Base-by-base conservation (phyloP, 2,797 vertebrate genomes). In the Passerculus sandwichensis region DNA sequence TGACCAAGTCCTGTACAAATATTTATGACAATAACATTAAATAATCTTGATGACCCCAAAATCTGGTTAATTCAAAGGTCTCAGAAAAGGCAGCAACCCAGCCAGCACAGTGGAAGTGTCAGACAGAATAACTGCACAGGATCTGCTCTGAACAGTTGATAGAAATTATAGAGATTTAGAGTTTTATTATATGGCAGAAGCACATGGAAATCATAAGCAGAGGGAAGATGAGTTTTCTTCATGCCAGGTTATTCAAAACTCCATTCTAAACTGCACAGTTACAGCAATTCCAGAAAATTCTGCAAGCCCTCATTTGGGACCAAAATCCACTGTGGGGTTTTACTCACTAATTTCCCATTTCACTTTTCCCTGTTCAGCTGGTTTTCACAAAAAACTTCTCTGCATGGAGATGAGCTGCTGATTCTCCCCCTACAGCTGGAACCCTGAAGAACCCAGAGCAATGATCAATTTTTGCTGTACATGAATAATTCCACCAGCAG, bases 21-120 rank as follows among this genome's bases (percentile, higher is more conserved):
- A 96, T 95, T 97, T 96, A 95, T 74, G 95, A 85, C 70, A 93
- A 91, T 91, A 96, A 96, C 89, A 76, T 93, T 95, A 94, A 97
- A 96, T 93, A 96, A 92, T 96, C 78, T 88, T 71, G 88, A 95
- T 94, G 95, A 95, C 91, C 89, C 69, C 29, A 89, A 95, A 91
- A 85, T 60, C 89, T 86, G 53, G 51, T 77, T 89, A 95, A 93
- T 86, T 88, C 90, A 88, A 89, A 95, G 92, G 92, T 91, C 96
- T 91, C 22, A 3, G 78, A 65, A 82, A 85, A 93, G 84, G 88
- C 94, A 94, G 88, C 27, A 85, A 85, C 69, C 40, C 92, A 93
- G 84, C 44, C 91, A 85, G 88, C 77, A 85, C 0, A 76, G 81
- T 1, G 1, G 66, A 91, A 36, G 62, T 70, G 59, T 85, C 83